These are phyloP conservation scores for Mystacornis crossleyi DNA, from an alignment of 2,113 vertebrate species.

Conservation along the genomic window DNA sequence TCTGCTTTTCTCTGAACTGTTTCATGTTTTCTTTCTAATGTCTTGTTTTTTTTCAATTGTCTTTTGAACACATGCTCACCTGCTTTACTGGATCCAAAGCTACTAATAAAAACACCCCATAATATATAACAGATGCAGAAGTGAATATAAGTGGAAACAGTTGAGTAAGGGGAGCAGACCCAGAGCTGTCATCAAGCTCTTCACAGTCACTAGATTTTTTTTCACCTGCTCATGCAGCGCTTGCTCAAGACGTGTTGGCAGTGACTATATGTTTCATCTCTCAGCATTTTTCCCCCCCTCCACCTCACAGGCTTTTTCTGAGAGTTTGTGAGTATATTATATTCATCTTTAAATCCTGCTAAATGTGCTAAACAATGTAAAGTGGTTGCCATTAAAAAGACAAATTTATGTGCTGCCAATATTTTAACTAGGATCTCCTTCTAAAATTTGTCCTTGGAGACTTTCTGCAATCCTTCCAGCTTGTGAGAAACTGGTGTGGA, in stretches of 20 bases:
- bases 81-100: constrained; percentile 15
- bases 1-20: neutral
- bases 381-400: constrained; percentile 39
- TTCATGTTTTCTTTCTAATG: neutral
- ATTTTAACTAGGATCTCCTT: neutral
- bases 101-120: constrained; percentile 40
- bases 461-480: neutral
- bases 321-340: neutral
- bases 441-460: neutral
- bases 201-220: constrained; percentile 70
- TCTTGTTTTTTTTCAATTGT: neutral
- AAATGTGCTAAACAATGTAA: constrained; percentile 46
- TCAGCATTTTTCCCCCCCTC: neutral
- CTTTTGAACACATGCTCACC: constrained; percentile 13
- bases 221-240: constrained; percentile 38
- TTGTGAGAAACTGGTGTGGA: neutral
- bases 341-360: constrained; percentile 21
- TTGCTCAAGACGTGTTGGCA: constrained; percentile 31
- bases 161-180: constrained; percentile 48
- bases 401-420: constrained; percentile 13
- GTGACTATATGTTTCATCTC: constrained; percentile 47
- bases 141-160: constrained; percentile 71
- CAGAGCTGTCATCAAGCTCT: constrained; percentile 65
- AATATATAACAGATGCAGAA: constrained; percentile 68
- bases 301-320: neutral